Base-by-base conservation (phyloP, 2,888 invertebrate species). In the Scaptomyza parva region DNA sequence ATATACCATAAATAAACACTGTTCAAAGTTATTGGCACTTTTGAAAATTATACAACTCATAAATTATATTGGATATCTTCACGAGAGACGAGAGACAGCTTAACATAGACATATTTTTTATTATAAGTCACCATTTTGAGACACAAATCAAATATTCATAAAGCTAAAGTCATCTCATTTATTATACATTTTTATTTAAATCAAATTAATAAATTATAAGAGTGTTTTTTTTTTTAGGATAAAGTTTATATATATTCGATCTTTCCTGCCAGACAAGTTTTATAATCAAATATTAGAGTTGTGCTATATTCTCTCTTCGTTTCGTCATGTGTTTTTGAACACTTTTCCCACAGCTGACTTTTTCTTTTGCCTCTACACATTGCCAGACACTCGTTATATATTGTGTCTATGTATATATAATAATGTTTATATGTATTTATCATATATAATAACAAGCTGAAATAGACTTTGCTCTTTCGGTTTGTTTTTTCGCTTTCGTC, bases 301-400 rank as follows among this genome's bases (percentile, higher is more conserved):
- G 58, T 33, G 55, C 22, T 37, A 22, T 26, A 52, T 35, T 43
- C 33, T n/a, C 33, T 24, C 51, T 52, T 41, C 57, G 61, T 52
- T 61, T 69, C 60, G 40, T 44, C 52, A 57, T 40, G 37, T 54
- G 45, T 62, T 62, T 53, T 76, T 53, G 40, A 63, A 60, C 58
- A 64, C 66, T 66, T 65, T 59, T 74, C 61, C 70, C 54, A 78
- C 78, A 77, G 81, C 76, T 75, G 66, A 66, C 59, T 69, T 75
- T 78, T 75, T 67, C 70, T 78, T 71, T 75, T 69, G 54, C 62
- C 55, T 62, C 30, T 37, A 51, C 59, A 58, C 70, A 53, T 64
- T 59, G 55, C 63, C 65, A 71, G 61, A 66, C 65, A 67, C 64
- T 78, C 12, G 20, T 9, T 53, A 17, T 43, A 2, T 18, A 45